These are phyloP conservation scores for Hydrocynus forskahlii DNA, from an alignment of 2,797 vertebrate species.

Conservation along the genomic window DNA sequence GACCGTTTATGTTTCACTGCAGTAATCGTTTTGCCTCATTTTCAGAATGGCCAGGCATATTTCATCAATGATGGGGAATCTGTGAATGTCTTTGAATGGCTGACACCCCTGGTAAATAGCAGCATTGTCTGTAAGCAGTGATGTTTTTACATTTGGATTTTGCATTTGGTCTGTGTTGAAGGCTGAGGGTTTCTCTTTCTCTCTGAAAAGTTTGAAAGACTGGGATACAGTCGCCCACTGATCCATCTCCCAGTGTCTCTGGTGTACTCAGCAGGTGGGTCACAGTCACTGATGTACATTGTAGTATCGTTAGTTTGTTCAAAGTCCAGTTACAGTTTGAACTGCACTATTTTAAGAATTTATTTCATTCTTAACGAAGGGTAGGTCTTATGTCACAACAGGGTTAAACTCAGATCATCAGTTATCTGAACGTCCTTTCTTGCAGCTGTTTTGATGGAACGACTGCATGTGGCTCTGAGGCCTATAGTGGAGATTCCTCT, in stretches of 20 bases:
- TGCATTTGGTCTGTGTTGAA: not conserved
- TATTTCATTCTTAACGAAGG: not conserved
- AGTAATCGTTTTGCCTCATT: not conserved
- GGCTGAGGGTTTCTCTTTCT: not conserved
- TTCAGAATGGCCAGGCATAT: slow-evolving; percentile 91
- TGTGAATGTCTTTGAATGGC: slow-evolving; percentile 90
- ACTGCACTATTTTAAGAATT: not conserved
- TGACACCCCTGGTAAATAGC: slow-evolving; percentile 85
- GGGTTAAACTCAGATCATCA: no score
- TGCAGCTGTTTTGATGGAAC: slow-evolving; percentile 85
- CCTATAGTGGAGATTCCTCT: slow-evolving; percentile 84
- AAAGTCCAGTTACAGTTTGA: not conserved
- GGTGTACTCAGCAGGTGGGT: slow-evolving; percentile 87
- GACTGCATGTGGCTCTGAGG: slow-evolving; percentile 81
- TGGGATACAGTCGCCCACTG: slow-evolving; percentile 84
- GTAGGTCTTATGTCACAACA: not conserved
- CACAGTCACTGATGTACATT: not conserved
- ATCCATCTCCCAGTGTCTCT: slow-evolving; percentile 85
- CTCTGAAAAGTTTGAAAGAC: slow-evolving; percentile 85
- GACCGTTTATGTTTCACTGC: not conserved
- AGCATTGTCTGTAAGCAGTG: not conserved
- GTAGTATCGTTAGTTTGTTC: not conserved
- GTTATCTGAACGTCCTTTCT: slow-evolving; percentile 25
- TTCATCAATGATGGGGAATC: slow-evolving; percentile 93
- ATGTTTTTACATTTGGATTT: not conserved